These are phyloP conservation scores for Esox lucius DNA, from an alignment of 2,797 vertebrate species.

Conservation along the genomic window DNA sequence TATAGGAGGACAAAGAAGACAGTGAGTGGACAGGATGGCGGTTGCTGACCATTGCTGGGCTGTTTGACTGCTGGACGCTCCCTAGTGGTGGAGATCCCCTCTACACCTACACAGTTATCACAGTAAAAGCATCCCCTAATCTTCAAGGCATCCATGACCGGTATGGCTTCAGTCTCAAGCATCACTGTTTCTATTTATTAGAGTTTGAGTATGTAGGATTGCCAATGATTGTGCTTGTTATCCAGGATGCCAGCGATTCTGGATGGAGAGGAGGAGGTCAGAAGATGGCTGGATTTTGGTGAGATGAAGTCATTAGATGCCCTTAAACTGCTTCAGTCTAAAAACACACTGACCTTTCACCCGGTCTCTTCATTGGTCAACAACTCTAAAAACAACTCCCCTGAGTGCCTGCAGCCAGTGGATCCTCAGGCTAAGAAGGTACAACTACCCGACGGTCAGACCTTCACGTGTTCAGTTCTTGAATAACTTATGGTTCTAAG, in stretches of 20 bases:
- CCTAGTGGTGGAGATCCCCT: slow-evolving; percentile 82
- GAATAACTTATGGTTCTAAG: not conserved
- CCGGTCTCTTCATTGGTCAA: slow-evolving; percentile 90
- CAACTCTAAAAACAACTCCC: slow-evolving; percentile 83
- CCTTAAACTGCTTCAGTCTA: slow-evolving; percentile 84
- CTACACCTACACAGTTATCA: slow-evolving; percentile 91
- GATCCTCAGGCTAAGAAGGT: slow-evolving; percentile 79
- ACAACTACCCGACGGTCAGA: not conserved
- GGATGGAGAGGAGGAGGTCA: slow-evolving; percentile 89
- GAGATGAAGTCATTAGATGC: slow-evolving; percentile 86
- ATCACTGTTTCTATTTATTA: not conserved
- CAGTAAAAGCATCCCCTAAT: slow-evolving; percentile 82
- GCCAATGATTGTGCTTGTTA: slow-evolving; percentile 2
- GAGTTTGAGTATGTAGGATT: not conserved
- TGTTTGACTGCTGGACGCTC: slow-evolving; percentile 94
- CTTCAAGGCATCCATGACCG: slow-evolving; percentile 87
- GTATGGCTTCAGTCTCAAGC: slow-evolving; percentile 60
- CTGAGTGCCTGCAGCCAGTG: slow-evolving; percentile 83
- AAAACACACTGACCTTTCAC: slow-evolving; percentile 84
- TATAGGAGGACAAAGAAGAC: slow-evolving; percentile 45
- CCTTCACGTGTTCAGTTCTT: not conserved
- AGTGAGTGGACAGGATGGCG: slow-evolving; percentile 82
- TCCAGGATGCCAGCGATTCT: slow-evolving; percentile 94
- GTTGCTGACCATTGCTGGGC: slow-evolving; percentile 91
- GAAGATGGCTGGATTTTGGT: slow-evolving; percentile 89